These are phyloP conservation scores for Dilophus febrilis DNA, from an alignment of 2,888 invertebrate species.

Conservation along the genomic window DNA sequence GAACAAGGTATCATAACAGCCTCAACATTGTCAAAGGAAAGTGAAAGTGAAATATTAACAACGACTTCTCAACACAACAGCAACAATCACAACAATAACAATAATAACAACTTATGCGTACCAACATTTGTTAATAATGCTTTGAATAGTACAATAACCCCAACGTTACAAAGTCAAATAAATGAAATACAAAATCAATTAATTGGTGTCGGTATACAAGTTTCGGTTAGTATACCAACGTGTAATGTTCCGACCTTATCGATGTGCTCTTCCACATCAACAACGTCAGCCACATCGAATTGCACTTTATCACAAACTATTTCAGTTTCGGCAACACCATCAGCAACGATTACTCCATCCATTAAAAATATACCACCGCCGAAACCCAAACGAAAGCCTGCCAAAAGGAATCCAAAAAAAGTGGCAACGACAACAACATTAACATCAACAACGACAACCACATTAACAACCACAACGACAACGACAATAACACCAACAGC, in stretches of 20 bases:
- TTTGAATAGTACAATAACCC: constrained; percentile 10
- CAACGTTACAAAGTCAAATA: constrained; percentile 14
- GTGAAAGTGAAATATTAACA: too few species aligned
- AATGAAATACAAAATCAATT: constrained; percentile 15
- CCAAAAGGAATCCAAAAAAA: not conserved
- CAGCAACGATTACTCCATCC: constrained; percentile 11
- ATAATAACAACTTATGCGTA: constrained; percentile 5
- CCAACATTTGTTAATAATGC: constrained; percentile 12
- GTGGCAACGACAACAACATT: constrained; percentile 3
- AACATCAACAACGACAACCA: constrained; percentile 2
- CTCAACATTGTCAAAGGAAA: constrained; percentile 24
- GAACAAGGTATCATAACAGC: too few species aligned
- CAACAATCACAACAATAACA: not conserved
- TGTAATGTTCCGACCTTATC: not conserved
- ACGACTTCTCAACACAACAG: not conserved
- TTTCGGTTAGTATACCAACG: not conserved
- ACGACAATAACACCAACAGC: too few species aligned
- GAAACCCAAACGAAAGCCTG: constrained; percentile 1
- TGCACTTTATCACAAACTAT: not conserved
- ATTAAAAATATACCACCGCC: constrained; percentile 3
- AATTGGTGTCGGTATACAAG: constrained; percentile 10
- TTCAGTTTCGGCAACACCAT: constrained; percentile 4
- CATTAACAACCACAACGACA: not conserved
- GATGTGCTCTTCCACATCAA: not conserved
- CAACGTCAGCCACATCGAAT: not conserved